Base-by-base conservation (phyloP, 1,140 invertebrate species). In the Caenorhabditis briggsae region DNA sequence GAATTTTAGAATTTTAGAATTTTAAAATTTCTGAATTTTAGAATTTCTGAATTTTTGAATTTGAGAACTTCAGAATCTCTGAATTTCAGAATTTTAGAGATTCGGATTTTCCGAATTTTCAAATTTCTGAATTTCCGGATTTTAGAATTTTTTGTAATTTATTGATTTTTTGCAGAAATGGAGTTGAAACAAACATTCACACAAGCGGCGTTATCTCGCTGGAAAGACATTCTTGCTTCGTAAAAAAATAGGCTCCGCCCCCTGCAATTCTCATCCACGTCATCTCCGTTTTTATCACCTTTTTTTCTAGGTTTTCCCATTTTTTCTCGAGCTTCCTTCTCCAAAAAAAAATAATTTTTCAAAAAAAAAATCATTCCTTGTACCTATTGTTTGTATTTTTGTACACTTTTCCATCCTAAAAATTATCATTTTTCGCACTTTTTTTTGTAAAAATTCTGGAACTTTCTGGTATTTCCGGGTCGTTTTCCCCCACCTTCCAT, bases 271-370 rank as follows among this genome's bases (percentile, higher is more conserved):
- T 12, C 53, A 18, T n/a, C 53, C 46, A 53, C 53, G 50, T 78
- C n/a, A 46, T 14, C 9, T 48, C 18, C 65, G 11, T 16, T 16
- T 16, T 50, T 78, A 43, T 41, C 64, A 70, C 33, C 64, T 70
- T 70, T 48, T 78, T 78, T 78, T 46, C 41, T 53, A 53, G 70
- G 46, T 78, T 78, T 78, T 78, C 23, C 46, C 18, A 78, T 78
- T 78, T 78, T 78, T 23, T 43, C n/a, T 46, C 64, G 64, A 70
- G 43, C 43, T 70, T 70, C 64, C 61, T n/a, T n/a, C 5, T 58
- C 56, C 7, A 3, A 25, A 25, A 20, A 20, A 8, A 5, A 33
- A 12, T 12, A 7, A n/a, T 61, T n/a, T n/a, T n/a, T n/a, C n/a
- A n/a, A n/a, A n/a, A n/a, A n/a, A n/a, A n/a, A n/a, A n/a, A n/a